Percentiles rank a stretch among this genome's conserved stretches.
Evolutionary conservation across 1,140 invertebrate genomes (phyloP).

Genomic region (Calycopis cecrops): DNA sequence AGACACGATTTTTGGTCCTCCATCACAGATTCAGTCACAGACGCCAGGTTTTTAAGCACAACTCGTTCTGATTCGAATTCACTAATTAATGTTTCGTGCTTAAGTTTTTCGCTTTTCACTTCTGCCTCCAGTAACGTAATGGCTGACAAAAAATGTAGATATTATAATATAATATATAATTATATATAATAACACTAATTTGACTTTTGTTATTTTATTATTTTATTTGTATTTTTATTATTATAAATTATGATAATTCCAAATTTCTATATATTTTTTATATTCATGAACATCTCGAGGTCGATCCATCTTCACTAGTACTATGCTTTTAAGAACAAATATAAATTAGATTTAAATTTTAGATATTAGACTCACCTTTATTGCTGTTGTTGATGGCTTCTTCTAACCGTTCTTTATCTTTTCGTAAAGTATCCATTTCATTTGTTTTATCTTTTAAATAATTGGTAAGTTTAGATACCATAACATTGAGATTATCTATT

Average conservation of each 20-base stretch:
- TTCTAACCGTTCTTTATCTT: constrained; percentile 38
- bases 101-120: constrained; percentile 35
- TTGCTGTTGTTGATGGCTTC: constrained; percentile 34
- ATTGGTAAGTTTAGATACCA: constrained; percentile 44
- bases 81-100: constrained; percentile 41
- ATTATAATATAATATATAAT: constrained; percentile 3
- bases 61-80: constrained; percentile 48
- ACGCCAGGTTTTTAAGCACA: constrained; percentile 47
- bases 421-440: constrained; percentile 36
- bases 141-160: constrained; percentile 29
- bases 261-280: too few relatives aligned
- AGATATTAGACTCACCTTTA: constrained; percentile 34
- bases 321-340: too few relatives aligned
- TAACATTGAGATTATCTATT: constrained; percentile 50
- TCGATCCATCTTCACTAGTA: too few relatives aligned
- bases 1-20: constrained; percentile 41
- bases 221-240: neutral
- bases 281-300: too few relatives aligned
- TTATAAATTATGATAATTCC: too few relatives aligned
- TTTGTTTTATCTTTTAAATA: constrained; percentile 47
- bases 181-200: too few relatives aligned
- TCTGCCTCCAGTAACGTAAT: constrained; percentile 41
- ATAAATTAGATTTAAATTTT: too few relatives aligned
- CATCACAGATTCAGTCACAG: constrained; percentile 50
- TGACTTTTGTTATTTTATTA: too few relatives aligned